A percentile compares a stretch with the other conserved stretches of the same genome.
phyloP scores from a whole-genome alignment of 2,888 invertebrate genomes.

The Deilephila porcellus region DNA sequence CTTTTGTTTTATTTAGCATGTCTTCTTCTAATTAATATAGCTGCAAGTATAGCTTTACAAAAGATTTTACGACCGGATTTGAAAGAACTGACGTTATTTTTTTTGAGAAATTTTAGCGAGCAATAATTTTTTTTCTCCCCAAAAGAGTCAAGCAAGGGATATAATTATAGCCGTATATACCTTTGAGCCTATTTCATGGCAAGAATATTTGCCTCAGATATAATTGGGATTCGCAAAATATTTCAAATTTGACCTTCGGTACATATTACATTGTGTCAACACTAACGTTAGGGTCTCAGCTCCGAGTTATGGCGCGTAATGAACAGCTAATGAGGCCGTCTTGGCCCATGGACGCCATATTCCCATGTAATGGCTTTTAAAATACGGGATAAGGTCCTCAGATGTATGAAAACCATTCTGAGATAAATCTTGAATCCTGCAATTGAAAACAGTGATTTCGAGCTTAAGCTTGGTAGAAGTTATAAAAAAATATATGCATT shows the following conservation, averaged over 20 bases:
- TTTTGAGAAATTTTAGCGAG: no score
- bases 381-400: constrained; percentile 13
- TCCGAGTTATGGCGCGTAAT: constrained; percentile 43
- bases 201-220: no score
- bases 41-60: no score
- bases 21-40: no score
- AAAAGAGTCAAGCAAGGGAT: no score
- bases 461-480: background rate
- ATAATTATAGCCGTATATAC: no score
- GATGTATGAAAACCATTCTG: background rate
- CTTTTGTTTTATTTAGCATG: no score
- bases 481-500: no score
- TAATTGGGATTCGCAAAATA: background rate
- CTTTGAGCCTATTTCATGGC: no score
- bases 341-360: constrained; percentile 30
- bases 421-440: background rate
- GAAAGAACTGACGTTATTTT: no score
- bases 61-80: no score
- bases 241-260: background rate
- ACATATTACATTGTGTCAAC: background rate
- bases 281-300: background rate
- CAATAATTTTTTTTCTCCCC: no score
- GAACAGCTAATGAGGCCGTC: constrained; percentile 56
- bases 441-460: background rate
- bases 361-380: constrained; percentile 31